A percentile compares a stretch with the other conserved stretches of the same genome.
These are phyloP conservation scores for Epizoanthus illoricatus DNA, from an alignment of 92 coral and sea anemone genomes.

Conservation along the genomic window DNA sequence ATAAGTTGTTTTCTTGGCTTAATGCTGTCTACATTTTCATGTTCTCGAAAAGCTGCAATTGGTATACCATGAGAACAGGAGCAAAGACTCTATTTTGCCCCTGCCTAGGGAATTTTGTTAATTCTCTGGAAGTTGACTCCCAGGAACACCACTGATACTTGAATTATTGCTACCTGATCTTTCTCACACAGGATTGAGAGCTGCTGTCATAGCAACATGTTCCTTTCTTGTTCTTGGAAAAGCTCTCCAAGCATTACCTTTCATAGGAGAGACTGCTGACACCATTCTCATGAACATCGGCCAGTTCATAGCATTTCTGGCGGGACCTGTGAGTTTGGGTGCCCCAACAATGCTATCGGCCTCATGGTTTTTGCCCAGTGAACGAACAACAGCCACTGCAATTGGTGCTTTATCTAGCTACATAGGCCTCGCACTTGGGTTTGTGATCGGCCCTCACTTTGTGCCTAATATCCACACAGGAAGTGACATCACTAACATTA, in stretches of 20 bases:
- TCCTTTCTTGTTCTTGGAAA: conserved; percentile 64
- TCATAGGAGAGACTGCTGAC: conserved; percentile 21
- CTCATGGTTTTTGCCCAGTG: conserved; percentile 80
- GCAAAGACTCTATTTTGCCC: too few relatives aligned
- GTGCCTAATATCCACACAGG: conserved; percentile 36
- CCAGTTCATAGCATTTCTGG: conserved; percentile 66
- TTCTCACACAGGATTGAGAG: conserved; percentile 63
- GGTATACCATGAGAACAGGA: too few relatives aligned
- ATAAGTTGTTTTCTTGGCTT: too few relatives aligned
- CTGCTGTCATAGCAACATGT: conserved; percentile 64
- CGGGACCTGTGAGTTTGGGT: conserved; percentile 60
- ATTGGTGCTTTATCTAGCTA: conserved; percentile 63
- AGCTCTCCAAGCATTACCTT: conserved; percentile 67
- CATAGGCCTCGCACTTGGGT: conserved; percentile 63
- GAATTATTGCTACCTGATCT: too few relatives aligned
- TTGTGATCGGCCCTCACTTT: conserved; percentile 76
- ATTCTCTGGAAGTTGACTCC: too few relatives aligned
- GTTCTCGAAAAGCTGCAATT: too few relatives aligned
- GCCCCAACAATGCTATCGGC: conserved; percentile 86
- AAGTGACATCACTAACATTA: not conserved
- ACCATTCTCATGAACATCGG: conserved; percentile 68
- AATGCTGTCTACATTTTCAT: too few relatives aligned
- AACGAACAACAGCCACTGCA: conserved; percentile 85
- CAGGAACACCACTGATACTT: too few relatives aligned
- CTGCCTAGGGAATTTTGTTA: too few relatives aligned